phyloP scores from a whole-genome alignment of 2,888 invertebrate species.

The Parnassius orleans region DNA sequence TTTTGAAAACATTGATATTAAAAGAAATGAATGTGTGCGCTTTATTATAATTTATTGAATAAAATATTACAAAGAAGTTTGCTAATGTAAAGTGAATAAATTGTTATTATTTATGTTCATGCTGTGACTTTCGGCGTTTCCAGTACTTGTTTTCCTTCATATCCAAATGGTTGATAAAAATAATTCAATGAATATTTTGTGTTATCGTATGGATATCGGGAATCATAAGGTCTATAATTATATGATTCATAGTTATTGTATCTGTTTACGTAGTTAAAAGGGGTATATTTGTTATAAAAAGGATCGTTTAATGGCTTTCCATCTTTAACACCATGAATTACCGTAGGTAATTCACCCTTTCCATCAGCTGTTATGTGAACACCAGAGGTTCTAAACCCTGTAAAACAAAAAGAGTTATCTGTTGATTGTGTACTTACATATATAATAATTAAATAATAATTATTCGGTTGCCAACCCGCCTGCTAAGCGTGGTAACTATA shows the following conservation, averaged over 20 bases:
- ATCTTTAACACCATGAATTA: conserved; percentile 27
- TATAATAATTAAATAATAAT: too few relatives aligned
- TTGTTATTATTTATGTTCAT: too few relatives aligned
- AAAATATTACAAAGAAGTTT: too few relatives aligned
- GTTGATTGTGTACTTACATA: too few relatives aligned
- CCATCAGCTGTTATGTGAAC: conserved; percentile 83
- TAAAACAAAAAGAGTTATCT: conserved; percentile 8
- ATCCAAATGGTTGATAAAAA: conserved; percentile 33
- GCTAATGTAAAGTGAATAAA: too few relatives aligned
- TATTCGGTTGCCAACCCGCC: too few relatives aligned
- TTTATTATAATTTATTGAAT: too few relatives aligned
- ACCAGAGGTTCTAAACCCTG: conserved; percentile 83
- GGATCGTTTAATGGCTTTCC: background rate
- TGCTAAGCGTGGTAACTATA: too few relatives aligned
- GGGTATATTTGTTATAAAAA: conserved; percentile 28
- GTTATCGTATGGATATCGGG: conserved; percentile 40
- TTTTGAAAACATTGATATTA: too few relatives aligned
- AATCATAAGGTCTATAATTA: conserved; percentile 40
- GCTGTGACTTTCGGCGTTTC: background rate
- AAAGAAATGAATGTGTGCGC: too few relatives aligned
- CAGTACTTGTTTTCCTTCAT: conserved; percentile 27
- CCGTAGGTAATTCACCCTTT: conserved; percentile 66
- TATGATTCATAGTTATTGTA: conserved; percentile 41
- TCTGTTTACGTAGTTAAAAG: conserved; percentile 30
- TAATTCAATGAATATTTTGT: conserved; percentile 38